These are phyloP conservation scores for Ariopsis seemanni DNA, from an alignment of 2,113 vertebrate species.

Conservation along the genomic window DNA sequence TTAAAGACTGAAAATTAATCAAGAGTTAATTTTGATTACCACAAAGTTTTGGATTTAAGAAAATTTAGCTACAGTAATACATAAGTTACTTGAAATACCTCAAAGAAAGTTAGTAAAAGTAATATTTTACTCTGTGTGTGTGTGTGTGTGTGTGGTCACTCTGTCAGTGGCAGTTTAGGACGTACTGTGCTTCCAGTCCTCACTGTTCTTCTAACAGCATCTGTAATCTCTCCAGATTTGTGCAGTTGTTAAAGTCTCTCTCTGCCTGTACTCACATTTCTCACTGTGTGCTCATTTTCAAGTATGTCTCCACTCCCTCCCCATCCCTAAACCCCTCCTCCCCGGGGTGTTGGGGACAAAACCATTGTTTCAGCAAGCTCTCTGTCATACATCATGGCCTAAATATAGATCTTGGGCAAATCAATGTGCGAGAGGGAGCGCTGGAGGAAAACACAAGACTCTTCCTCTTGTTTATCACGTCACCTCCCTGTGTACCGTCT, in stretches of 20 bases:
- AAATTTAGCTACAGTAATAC: not conserved
- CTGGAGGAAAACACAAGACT: conserved; percentile 33
- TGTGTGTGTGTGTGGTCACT: not conserved
- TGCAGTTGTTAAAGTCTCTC: conserved; percentile 19
- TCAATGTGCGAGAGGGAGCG: conserved; percentile 45
- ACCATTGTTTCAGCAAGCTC: conserved; percentile 55
- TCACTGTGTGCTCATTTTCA: conserved; percentile 36
- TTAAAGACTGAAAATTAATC: not conserved
- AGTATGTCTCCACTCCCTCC: conserved; percentile 36
- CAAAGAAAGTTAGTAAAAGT: not conserved
- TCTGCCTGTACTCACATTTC: conserved; percentile 35
- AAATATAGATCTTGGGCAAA: conserved; percentile 54
- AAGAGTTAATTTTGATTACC: not conserved
- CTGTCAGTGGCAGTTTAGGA: conserved; percentile 3
- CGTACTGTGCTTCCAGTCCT: not conserved
- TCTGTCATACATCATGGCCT: conserved; percentile 52
- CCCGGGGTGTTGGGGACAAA: conserved; percentile 40
- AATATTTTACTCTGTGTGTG: not conserved
- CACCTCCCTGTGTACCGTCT: conserved; percentile 15
- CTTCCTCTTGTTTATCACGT: conserved; percentile 38
- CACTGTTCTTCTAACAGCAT: not conserved
- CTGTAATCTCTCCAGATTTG: conserved; percentile 16
- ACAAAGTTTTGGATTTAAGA: not conserved
- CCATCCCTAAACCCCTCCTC: conserved; percentile 10
- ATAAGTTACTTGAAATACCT: not conserved